Percentiles rank a stretch among this genome's conserved stretches.
Evolutionary conservation across 2,113 vertebrate species (phyloP).

Genomic region (Rhea pennata): DNA sequence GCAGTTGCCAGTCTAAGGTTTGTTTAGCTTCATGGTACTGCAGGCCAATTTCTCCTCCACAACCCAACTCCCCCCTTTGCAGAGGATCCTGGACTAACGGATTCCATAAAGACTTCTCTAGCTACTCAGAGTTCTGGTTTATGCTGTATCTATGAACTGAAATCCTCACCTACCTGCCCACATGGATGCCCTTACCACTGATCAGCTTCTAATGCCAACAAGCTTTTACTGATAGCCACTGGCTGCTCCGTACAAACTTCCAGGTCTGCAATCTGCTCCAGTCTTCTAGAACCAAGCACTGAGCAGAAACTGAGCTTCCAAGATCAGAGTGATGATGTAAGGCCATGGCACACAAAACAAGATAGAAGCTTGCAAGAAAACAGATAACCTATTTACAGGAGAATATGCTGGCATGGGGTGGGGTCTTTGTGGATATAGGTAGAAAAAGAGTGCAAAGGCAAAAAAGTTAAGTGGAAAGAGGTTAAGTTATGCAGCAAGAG

Average conservation of each 20-base stretch:
- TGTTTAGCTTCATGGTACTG: neutral
- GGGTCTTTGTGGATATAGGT: neutral
- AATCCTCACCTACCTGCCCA: neutral
- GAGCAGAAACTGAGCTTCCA: neutral
- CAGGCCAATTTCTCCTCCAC: neutral
- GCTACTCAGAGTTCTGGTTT: neutral
- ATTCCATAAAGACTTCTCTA: neutral
- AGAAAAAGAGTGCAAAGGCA: neutral
- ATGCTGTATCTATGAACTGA: neutral
- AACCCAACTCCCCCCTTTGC: neutral
- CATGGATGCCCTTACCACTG: neutral
- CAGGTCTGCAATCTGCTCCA: neutral
- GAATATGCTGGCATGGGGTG: neutral
- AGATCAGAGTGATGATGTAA: neutral
- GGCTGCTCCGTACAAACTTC: neutral
- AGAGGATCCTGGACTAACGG: neutral
- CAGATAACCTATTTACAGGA: neutral
- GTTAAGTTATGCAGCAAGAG: neutral
- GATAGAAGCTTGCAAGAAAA: neutral
- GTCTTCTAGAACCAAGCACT: neutral
- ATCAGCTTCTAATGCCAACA: neutral
- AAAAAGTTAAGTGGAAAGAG: neutral
- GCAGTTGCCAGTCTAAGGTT: neutral
- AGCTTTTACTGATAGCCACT: neutral
- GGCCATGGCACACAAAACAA: neutral